Conservation (phyloP, 2,797 vertebrate species). For the Parauchenoglanis punctatus region DNA sequence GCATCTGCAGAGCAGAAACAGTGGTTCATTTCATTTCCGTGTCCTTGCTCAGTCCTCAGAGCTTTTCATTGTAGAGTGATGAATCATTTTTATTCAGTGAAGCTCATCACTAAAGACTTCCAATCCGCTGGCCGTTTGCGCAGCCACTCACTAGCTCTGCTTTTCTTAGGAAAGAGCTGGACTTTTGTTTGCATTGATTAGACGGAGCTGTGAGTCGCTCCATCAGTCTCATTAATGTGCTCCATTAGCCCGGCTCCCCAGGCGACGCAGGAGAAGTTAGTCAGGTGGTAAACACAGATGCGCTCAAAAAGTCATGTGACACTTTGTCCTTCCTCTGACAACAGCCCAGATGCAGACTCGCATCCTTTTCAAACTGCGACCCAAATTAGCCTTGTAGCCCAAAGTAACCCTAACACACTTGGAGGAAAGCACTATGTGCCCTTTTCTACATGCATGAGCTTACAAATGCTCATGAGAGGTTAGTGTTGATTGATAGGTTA, state of each 20-base stretch:
- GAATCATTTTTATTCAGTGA: constrained; percentile 24
- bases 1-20: background rate
- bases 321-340: constrained; percentile 51
- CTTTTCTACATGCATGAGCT: background rate
- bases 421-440: background rate
- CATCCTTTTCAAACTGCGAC: background rate
- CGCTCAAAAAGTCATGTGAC: constrained; percentile 50
- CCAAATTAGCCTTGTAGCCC: background rate
- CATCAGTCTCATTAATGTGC: constrained; percentile 61
- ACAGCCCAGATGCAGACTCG: constrained; percentile 13
- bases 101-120: constrained; percentile 33
- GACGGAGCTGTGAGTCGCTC: constrained; percentile 46
- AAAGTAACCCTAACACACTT: background rate
- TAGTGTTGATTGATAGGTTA: background rate
- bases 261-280: constrained; percentile 47
- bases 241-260: constrained; percentile 56
- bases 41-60: background rate
- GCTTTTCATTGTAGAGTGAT: constrained; percentile 18
- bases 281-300: constrained; percentile 60
- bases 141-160: constrained; percentile 14
- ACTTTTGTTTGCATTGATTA: constrained; percentile 58
- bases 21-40: constrained; percentile 14
- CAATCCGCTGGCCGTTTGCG: constrained; percentile 31
- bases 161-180: constrained; percentile 42
- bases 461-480: background rate